phyloP scores from a whole-genome alignment of 2,888 invertebrate genomes.

The Temnothorax rugatulus region DNA sequence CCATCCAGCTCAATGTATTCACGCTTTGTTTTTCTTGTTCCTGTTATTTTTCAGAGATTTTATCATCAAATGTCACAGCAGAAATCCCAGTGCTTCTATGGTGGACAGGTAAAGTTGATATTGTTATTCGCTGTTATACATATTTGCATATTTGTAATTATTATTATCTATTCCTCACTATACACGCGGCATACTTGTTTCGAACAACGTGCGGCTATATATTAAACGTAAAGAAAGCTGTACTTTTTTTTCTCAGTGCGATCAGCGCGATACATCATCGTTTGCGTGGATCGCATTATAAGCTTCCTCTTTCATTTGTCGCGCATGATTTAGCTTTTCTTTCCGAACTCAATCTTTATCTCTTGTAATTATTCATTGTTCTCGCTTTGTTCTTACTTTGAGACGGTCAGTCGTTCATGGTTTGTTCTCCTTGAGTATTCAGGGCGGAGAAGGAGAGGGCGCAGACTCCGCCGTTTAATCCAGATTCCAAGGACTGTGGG shows the following conservation, averaged over 20 bases:
- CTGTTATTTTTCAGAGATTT: constrained; percentile 83
- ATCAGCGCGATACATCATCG: neutral
- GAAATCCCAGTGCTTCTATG: constrained; percentile 86
- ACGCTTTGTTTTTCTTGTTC: constrained; percentile 68
- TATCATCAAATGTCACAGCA: constrained; percentile 86
- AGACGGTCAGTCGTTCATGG: constrained; percentile 5
- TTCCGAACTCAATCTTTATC: constrained; percentile 6
- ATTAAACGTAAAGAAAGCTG: neutral
- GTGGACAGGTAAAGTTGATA: constrained; percentile 84
- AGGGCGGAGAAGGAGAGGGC: constrained; percentile 85
- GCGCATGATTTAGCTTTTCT: constrained; percentile 3
- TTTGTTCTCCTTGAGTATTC: constrained; percentile 37
- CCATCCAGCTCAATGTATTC: constrained; percentile 61
- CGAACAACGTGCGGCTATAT: neutral
- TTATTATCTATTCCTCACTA: neutral
- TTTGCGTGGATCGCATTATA: neutral
- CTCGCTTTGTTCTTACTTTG: neutral
- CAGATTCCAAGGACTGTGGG: constrained; percentile 94
- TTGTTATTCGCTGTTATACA: neutral
- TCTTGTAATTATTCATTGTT: constrained; percentile 11
- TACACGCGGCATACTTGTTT: neutral
- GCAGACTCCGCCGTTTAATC: constrained; percentile 84
- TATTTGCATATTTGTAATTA: neutral
- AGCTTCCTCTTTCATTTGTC: neutral
- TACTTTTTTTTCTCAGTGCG: neutral